Percentiles rank a stretch among this genome's conserved stretches.
These are phyloP conservation scores for Ceratosolen solmsi DNA, from an alignment of 1,140 invertebrate genomes.

Conservation along the genomic window DNA sequence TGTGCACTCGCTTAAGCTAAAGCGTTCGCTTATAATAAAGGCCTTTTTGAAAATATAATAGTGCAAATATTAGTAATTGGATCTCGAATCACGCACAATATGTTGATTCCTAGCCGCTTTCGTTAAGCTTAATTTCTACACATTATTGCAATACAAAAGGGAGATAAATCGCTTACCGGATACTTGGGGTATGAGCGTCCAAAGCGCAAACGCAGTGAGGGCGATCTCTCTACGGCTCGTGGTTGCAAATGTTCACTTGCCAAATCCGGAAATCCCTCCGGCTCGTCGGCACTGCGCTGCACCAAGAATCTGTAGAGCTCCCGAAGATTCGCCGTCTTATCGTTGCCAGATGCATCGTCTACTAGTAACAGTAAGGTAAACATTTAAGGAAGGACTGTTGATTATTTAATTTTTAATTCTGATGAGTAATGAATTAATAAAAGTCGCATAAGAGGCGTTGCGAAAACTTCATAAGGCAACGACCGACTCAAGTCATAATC, in stretches of 20 bases:
- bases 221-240: slow-evolving; percentile 63
- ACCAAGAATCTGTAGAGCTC: slow-evolving; percentile 66
- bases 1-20: no score
- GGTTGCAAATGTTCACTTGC: slow-evolving; percentile 52
- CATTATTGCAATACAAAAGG: background rate
- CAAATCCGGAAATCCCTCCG: slow-evolving; percentile 32
- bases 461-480: no score
- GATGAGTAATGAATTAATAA: no score
- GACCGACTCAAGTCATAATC: no score
- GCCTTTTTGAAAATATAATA: no score
- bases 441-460: no score
- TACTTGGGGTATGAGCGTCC: slow-evolving; percentile 62
- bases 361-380: background rate
- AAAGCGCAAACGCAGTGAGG: slow-evolving; percentile 70
- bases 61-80: no score
- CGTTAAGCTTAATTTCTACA: no score
- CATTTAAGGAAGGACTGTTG: background rate
- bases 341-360: slow-evolving; percentile 52
- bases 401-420: background rate
- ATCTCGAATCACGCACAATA: no score
- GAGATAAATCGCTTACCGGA: slow-evolving; percentile 25
- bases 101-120: no score
- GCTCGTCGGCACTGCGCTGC: slow-evolving; percentile 58
- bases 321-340: slow-evolving; percentile 53
- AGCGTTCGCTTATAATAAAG: no score